Evolutionary conservation across 2,113 vertebrate species (phyloP).

Genomic region (Scophthalmus maximus): DNA sequence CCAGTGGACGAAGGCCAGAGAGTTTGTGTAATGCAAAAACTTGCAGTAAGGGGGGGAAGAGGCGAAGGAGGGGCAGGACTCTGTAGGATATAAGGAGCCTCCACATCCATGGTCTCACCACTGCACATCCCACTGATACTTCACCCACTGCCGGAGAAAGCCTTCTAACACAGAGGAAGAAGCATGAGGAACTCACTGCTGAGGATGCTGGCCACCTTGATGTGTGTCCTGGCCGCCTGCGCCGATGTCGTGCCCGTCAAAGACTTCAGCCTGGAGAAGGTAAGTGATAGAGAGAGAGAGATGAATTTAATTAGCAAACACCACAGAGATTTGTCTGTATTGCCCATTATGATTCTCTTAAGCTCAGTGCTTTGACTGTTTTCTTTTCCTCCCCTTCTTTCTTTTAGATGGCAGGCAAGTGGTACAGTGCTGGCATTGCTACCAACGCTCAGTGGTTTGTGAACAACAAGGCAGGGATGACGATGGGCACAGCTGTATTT

Average conservation of each 20-base stretch:
- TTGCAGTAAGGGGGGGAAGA: not conserved
- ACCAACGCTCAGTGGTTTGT: conserved; percentile 86
- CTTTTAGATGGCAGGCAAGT: conserved; percentile 85
- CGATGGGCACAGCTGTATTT: conserved; percentile 82
- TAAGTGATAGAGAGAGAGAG: conserved; percentile 49
- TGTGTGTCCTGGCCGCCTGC: conserved; percentile 42
- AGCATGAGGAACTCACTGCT: conserved; percentile 64
- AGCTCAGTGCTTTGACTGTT: not conserved
- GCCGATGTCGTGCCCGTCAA: conserved; percentile 51
- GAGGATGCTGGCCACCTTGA: conserved; percentile 63
- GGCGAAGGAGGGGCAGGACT: conserved; percentile 3
- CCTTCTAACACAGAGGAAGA: conserved; percentile 1
- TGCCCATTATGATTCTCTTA: too few species aligned
- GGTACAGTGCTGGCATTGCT: conserved; percentile 87
- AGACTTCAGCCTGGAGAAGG: conserved; percentile 85
- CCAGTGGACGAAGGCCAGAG: conserved; percentile 22
- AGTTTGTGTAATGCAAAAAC: conserved; percentile 46
- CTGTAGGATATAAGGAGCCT: conserved; percentile 62
- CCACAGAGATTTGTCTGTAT: not conserved
- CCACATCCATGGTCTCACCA: not conserved
- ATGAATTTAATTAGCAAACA: too few species aligned
- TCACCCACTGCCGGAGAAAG: not conserved
- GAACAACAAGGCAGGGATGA: conserved; percentile 73
- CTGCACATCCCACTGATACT: not conserved
- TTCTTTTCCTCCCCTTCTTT: not conserved